Conservation (phyloP, 2,797 vertebrate genomes). For the Pangasius krempfi region DNA sequence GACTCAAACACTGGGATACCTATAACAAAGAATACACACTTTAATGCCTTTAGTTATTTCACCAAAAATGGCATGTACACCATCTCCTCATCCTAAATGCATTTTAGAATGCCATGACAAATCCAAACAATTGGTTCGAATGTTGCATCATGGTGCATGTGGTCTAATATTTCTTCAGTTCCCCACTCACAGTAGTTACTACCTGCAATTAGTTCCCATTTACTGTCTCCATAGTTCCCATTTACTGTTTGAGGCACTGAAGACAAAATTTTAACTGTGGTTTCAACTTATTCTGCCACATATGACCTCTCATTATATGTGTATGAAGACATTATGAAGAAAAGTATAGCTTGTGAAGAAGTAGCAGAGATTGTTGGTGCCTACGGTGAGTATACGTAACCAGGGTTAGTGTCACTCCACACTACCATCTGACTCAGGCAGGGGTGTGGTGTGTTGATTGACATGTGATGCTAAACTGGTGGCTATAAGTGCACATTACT, state of each 20-base stretch:
- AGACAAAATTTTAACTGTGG: too few relatives aligned
- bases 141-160: neutral
- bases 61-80: neutral
- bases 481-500: neutral
- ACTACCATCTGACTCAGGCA: neutral
- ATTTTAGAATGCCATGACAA: too few relatives aligned
- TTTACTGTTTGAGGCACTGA: neutral
- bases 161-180: neutral
- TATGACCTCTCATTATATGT: neutral
- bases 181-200: neutral
- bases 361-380: neutral
- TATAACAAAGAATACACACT: conserved; percentile 55
- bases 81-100: neutral
- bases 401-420: neutral
- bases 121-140: neutral
- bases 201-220: neutral
- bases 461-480: neutral
- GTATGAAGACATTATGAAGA: neutral
- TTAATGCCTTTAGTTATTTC: neutral
- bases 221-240: neutral
- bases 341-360: neutral
- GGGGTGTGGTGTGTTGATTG: neutral
- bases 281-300: neutral
- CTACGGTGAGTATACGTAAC: too few relatives aligned
- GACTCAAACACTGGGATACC: conserved; percentile 91